phyloP scores from a whole-genome alignment of 2,888 invertebrate genomes.

The Zeuzera pyrina region DNA sequence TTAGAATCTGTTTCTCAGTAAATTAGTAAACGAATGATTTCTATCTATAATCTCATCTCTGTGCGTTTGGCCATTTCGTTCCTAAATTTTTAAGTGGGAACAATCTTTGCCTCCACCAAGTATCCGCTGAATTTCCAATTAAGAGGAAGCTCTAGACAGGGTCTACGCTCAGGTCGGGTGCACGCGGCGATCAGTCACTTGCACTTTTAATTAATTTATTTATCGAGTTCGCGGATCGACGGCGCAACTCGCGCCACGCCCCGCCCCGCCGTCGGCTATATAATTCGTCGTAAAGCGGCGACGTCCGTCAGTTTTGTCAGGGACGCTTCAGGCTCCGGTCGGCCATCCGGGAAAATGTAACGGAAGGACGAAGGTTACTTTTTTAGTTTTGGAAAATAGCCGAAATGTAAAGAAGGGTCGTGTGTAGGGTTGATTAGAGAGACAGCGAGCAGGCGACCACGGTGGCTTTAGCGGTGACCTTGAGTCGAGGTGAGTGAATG shows the following conservation, averaged over 20 bases:
- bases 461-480: conserved; percentile 4
- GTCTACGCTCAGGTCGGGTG: conserved; percentile 45
- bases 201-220: conserved; percentile 75
- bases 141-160: conserved; percentile 50
- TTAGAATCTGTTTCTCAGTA: not conserved
- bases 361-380: conserved; percentile 54
- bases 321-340: conserved; percentile 48
- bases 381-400: conserved; percentile 35
- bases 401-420: conserved; percentile 38
- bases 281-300: conserved; percentile 43
- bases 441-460: conserved; percentile 31
- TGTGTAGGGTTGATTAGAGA: conserved; percentile 38
- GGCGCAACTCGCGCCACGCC: conserved; percentile 64
- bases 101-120: conserved; percentile 38
- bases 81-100: conserved; percentile 36
- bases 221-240: conserved; percentile 70
- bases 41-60: not conserved
- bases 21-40: not conserved
- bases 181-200: conserved; percentile 70
- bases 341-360: conserved; percentile 43
- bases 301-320: conserved; percentile 66
- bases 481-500: conserved; percentile 3
- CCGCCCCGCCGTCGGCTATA: conserved; percentile 53
- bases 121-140: conserved; percentile 58
- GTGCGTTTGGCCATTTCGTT: conserved; percentile 11